phyloP scores from a whole-genome alignment of 2,888 invertebrate species.

The Hirtodrosophila cameraria region DNA sequence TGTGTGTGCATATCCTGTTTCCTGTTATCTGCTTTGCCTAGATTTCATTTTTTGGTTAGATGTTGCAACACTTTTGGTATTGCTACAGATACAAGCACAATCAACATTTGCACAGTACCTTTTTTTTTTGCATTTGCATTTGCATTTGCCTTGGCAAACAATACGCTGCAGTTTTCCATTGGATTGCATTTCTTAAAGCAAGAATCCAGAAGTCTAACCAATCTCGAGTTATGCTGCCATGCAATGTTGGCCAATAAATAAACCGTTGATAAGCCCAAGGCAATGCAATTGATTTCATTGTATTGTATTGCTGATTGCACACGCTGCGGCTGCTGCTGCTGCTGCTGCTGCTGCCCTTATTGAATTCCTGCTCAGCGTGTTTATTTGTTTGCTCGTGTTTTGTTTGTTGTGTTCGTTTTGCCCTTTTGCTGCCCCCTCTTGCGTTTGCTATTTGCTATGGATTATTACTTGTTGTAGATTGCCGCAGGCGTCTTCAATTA shows the following conservation, averaged over 20 bases:
- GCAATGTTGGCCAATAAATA: conserved; percentile 67
- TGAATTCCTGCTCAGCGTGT: conserved; percentile 41
- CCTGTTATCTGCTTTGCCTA: conserved; percentile 40
- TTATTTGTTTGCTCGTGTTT: conserved; percentile 40
- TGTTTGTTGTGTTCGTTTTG: conserved; percentile 35
- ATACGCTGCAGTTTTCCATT: conserved; percentile 59
- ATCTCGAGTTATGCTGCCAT: background rate
- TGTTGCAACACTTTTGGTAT: conserved; percentile 36
- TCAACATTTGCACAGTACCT: conserved; percentile 76
- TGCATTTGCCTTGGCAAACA: conserved; percentile 67
- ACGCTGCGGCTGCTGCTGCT: too few species aligned
- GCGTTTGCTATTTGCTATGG: conserved; percentile 16
- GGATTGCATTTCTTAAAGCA: conserved; percentile 52
- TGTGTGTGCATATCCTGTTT: conserved; percentile 60
- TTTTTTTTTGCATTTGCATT: conserved; percentile 66
- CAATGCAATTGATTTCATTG: conserved; percentile 77
- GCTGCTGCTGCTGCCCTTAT: conserved; percentile 43
- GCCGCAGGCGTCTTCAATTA: conserved; percentile 21
- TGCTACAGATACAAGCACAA: conserved; percentile 47
- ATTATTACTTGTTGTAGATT: conserved; percentile 42
- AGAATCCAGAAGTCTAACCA: background rate
- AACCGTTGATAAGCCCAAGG: conserved; percentile 75
- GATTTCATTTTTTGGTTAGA: conserved; percentile 45
- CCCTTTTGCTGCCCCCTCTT: conserved; percentile 17
- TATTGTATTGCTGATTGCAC: conserved; percentile 74